These are phyloP conservation scores for Lasioglossum lativentre DNA, from an alignment of 2,888 invertebrate genomes.

Conservation along the genomic window DNA sequence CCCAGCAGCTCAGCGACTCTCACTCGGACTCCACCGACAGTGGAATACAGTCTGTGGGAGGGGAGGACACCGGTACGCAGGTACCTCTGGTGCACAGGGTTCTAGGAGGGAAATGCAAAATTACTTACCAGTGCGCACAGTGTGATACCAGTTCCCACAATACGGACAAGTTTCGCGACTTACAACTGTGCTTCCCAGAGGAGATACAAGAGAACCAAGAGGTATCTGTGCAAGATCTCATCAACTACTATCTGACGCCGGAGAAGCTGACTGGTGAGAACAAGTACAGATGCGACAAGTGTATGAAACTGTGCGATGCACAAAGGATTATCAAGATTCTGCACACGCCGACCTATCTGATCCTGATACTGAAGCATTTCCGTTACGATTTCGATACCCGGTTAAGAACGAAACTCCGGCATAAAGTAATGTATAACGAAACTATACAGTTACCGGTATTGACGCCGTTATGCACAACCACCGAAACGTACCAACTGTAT, in stretches of 20 bases:
- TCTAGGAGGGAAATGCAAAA: constrained; percentile 91
- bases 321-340: constrained; percentile 89
- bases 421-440: constrained; percentile 88
- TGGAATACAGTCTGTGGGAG: constrained; percentile 83
- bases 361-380: constrained; percentile 93
- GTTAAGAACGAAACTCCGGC: constrained; percentile 92
- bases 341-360: constrained; percentile 91
- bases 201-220: constrained; percentile 82
- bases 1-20: constrained; percentile 80
- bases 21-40: constrained; percentile 84
- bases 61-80: constrained; percentile 72
- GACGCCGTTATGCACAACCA: constrained; percentile 70
- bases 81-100: constrained; percentile 88
- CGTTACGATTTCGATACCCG: constrained; percentile 90
- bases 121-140: constrained; percentile 90
- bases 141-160: constrained; percentile 91
- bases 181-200: constrained; percentile 92
- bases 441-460: constrained; percentile 84
- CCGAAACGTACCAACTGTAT: constrained; percentile 89
- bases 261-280: constrained; percentile 93
- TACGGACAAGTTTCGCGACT: constrained; percentile 92
- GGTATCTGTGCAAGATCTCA: constrained; percentile 90
- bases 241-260: constrained; percentile 91
- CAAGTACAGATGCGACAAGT: constrained; percentile 92
- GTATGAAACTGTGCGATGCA: constrained; percentile 91